A percentile compares a stretch with the other conserved stretches of the same genome.
Evolutionary conservation across 2,888 invertebrate genomes (phyloP).

Genomic region (Azorinus chamasolen): DNA sequence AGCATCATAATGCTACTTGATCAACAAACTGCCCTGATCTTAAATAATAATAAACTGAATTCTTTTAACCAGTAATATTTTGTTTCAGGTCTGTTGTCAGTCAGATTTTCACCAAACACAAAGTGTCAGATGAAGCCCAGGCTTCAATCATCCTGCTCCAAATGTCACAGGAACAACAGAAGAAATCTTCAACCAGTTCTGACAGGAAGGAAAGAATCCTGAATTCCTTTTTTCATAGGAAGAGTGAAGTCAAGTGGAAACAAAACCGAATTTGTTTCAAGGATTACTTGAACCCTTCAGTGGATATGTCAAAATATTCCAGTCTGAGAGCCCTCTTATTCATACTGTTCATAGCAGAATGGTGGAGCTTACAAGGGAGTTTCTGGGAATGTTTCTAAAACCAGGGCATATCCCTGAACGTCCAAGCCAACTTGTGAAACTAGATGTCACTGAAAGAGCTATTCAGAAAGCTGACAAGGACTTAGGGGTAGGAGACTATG

Average conservation of each 20-base stretch:
- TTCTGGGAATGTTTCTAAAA: conserved; percentile 23
- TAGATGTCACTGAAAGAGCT: conserved; percentile 25
- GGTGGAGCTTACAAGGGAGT: conserved; percentile 23
- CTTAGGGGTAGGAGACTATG: conserved; percentile 36
- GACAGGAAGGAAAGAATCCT: conserved; percentile 33
- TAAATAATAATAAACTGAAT: too few relatives aligned
- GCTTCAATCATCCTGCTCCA: conserved; percentile 29
- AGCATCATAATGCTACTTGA: too few relatives aligned
- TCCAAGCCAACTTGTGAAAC: conserved; percentile 20
- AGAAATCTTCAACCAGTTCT: conserved; percentile 25
- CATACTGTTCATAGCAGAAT: conserved; percentile 31
- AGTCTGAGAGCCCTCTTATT: conserved; percentile 27
- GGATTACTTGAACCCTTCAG: conserved; percentile 22
- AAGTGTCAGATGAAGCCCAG: conserved; percentile 35
- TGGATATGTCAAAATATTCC: conserved; percentile 19
- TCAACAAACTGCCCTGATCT: too few relatives aligned
- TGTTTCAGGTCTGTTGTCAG: conserved; percentile 21
- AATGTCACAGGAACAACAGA: conserved; percentile 24
- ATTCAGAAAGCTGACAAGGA: conserved; percentile 43
- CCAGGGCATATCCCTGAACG: conserved; percentile 20
- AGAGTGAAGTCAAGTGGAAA: conserved; percentile 8
- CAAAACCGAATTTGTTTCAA: conserved; percentile 14
- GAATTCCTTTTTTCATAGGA: conserved; percentile 12
- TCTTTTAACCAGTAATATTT: too few relatives aligned
- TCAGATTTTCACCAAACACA: conserved; percentile 15